These are phyloP conservation scores for Petrocephalus sullivani DNA, from an alignment of 2,797 vertebrate genomes.

Conservation along the genomic window DNA sequence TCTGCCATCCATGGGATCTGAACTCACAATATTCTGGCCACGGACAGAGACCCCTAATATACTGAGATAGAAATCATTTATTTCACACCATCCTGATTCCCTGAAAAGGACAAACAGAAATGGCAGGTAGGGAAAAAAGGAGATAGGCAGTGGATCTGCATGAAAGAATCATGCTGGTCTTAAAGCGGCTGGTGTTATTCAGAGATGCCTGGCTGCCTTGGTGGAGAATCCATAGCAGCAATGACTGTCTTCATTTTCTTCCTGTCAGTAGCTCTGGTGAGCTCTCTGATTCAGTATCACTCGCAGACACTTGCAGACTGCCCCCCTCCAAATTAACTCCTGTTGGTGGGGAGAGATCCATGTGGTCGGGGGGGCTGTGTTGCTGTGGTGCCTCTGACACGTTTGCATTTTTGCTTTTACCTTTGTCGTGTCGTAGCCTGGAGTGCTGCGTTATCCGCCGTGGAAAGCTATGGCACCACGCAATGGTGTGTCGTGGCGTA, in stretches of 20 bases:
- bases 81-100: not conserved
- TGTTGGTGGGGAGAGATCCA: not conserved
- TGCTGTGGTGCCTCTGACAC: not conserved
- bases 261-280: not conserved
- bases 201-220: not conserved
- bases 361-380: too few species aligned
- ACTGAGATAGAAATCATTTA: not conserved
- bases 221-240: not conserved
- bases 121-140: not conserved
- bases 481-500: not conserved
- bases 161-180: not conserved
- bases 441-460: not conserved
- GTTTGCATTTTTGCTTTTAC: not conserved
- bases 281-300: not conserved
- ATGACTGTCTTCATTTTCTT: not conserved
- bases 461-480: not conserved
- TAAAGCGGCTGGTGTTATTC: not conserved
- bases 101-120: not conserved
- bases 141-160: not conserved
- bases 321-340: too few species aligned
- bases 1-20: not conserved
- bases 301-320: not conserved
- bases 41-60: not conserved
- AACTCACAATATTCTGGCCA: not conserved
- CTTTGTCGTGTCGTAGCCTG: not conserved